Conservation (phyloP, 2,888 invertebrate genomes). For the Ochropleura leucogaster region DNA sequence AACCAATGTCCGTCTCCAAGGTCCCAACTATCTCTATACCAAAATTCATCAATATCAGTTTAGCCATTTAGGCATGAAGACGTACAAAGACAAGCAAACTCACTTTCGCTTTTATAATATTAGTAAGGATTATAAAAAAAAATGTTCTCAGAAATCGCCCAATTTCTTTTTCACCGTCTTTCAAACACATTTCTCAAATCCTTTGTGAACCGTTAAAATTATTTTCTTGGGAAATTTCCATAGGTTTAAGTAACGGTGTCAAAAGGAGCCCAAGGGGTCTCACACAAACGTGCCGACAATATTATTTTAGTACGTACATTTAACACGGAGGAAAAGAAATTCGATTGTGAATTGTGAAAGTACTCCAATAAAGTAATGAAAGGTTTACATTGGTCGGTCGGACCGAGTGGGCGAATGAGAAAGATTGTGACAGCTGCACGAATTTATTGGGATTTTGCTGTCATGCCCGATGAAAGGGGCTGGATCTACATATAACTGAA, state of each 20-base stretch:
- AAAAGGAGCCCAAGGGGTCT: background rate
- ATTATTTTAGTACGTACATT: constrained; percentile 22
- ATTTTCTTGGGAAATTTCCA: background rate
- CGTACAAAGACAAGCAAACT: too few species aligned
- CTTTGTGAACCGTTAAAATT: constrained; percentile 5
- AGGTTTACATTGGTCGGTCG: background rate
- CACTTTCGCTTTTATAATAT: too few species aligned
- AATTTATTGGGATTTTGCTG: background rate
- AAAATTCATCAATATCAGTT: too few species aligned
- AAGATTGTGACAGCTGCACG: constrained; percentile 7
- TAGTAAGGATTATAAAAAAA: background rate
- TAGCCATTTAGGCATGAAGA: too few species aligned
- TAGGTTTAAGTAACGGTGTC: background rate
- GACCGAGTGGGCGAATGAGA: background rate
- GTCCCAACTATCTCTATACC: too few species aligned
- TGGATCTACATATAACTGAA: background rate
- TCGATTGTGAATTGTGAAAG: constrained; percentile 17
- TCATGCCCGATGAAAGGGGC: background rate
- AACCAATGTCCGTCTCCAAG: too few species aligned
- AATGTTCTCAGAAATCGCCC: background rate
- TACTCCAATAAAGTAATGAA: constrained; percentile 28
- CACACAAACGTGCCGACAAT: constrained; percentile 17
- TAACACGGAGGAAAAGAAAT: constrained; percentile 5
- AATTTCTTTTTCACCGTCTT: background rate
- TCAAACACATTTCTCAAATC: constrained; percentile 6